Base-by-base conservation (phyloP, 2,797 vertebrate genomes). In the Geotrypetes seraphini region DNA sequence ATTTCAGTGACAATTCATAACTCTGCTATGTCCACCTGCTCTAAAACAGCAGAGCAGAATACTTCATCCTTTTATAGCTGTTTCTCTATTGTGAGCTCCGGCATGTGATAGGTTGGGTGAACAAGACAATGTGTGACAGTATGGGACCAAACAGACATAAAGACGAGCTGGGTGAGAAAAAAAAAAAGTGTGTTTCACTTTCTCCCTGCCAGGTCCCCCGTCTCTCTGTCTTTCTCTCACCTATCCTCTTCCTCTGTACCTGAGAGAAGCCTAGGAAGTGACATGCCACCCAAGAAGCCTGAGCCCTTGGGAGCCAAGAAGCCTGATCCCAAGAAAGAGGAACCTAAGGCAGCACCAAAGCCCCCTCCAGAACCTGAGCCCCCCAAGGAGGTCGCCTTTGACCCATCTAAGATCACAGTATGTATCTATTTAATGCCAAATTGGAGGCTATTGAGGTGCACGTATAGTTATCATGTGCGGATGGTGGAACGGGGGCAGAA, bases 281-380 rank as follows among this genome's bases (percentile, higher is more conserved):
- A 31, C 25, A 98, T 98, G 95, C 75, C 94, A 21, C 92, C 92
- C 7, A 97, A 95, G 70, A 99, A 81, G 29, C 79, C 78, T 0
- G 81, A 84, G 5, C 78, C 75, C 2, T n/a, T n/a, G n/a, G n/a
- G n/a, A n/a, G n/a, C n/a, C n/a, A 84, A 97, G 83, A 97, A 97
- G 32, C 87, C 90, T 2, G 92, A 98, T 9, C 84, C 78, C 2
- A 85, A 98, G 80, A 92, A 94, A 50, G 89, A 91, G 41, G 90
- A 92, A 6, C 66, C 89, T 2, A 96, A 96, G 48, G 69, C 85
- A 1, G 83, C 68, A 0, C 79, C 82, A 1, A 85, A 90, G 28
- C 81, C 85, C 0, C 62, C 83, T 2, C 71, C 79, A 2, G 87
- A 85, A 41, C 88, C 90, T 0, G 90, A 90, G 35, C 75, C 57